Percentiles rank a stretch among this genome's conserved stretches.
phyloP scores from a whole-genome alignment of 1,140 invertebrate species.

The Bemisia tabaci region DNA sequence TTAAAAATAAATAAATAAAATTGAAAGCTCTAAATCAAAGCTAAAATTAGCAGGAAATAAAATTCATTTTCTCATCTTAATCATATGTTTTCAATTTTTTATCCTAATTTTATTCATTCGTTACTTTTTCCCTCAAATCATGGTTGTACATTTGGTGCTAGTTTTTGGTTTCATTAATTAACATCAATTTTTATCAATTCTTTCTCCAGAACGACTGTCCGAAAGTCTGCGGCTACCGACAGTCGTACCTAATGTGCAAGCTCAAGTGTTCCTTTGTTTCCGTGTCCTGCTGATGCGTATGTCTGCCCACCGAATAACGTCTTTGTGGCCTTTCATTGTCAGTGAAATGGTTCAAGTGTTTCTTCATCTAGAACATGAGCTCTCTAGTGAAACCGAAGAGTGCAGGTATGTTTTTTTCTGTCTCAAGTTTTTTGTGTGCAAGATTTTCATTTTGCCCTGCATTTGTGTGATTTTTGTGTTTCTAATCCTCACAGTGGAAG shows the following conservation, averaged over 20 bases:
- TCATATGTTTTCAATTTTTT: no score
- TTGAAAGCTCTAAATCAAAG: no score
- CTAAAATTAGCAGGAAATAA: no score
- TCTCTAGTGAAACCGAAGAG: conserved; percentile 62
- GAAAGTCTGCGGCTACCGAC: conserved; percentile 69
- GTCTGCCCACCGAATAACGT: conserved; percentile 73
- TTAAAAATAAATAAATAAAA: no score
- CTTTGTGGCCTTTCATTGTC: conserved; percentile 87
- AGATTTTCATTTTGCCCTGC: no score
- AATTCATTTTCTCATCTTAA: no score
- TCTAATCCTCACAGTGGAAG: neutral
- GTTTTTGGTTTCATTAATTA: no score
- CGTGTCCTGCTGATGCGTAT: conserved; percentile 76
- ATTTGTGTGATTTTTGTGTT: neutral
- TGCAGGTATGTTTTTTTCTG: conserved; percentile 44
- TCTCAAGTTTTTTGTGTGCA: neutral
- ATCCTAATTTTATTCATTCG: no score
- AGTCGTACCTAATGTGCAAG: conserved; percentile 66
- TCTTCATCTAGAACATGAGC: conserved; percentile 76
- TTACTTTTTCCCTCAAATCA: no score
- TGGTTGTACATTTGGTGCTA: no score
- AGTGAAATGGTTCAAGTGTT: conserved; percentile 88
- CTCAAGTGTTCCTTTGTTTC: conserved; percentile 83
- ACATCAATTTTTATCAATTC: conserved; percentile 10
- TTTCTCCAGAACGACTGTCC: conserved; percentile 59